A percentile compares a stretch with the other conserved stretches of the same genome.
phyloP scores from a whole-genome alignment of 2,888 invertebrate genomes.

The Harpalus rufipes region DNA sequence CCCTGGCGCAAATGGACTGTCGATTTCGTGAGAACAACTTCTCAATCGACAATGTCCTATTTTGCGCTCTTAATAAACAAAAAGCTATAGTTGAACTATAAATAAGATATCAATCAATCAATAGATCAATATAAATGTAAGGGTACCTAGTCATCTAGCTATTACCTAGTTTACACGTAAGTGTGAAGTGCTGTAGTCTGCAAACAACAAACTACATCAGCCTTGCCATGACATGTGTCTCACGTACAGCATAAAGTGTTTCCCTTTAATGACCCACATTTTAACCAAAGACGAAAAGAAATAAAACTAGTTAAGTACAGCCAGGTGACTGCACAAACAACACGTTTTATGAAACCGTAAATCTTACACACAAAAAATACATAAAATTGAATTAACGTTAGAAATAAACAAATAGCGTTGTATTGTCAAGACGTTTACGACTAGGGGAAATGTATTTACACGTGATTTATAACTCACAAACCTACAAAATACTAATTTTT shows the following conservation, averaged over 20 bases:
- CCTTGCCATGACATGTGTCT: conserved; percentile 54
- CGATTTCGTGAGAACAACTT: too few species aligned
- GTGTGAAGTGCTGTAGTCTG: neutral
- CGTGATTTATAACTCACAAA: conserved; percentile 54
- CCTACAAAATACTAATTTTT: conserved; percentile 64
- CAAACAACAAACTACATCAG: conserved; percentile 12
- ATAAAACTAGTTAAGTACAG: conserved; percentile 57
- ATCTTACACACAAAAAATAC: conserved; percentile 58
- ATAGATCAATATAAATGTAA: too few species aligned
- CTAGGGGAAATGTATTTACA: conserved; percentile 42
- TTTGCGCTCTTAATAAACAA: too few species aligned
- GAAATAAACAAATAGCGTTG: conserved; percentile 64
- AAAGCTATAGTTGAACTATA: too few species aligned
- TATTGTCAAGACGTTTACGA: conserved; percentile 60
- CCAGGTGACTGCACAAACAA: conserved; percentile 64
- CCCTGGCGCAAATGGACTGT: too few species aligned
- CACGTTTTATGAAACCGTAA: conserved; percentile 65
- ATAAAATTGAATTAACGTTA: conserved; percentile 65
- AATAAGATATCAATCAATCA: too few species aligned
- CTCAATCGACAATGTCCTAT: too few species aligned
- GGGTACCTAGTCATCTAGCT: neutral
- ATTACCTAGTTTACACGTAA: conserved; percentile 12
- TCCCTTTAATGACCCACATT: conserved; percentile 66
- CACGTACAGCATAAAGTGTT: conserved; percentile 52
- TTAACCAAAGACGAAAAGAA: conserved; percentile 59